These are phyloP conservation scores for Timema podura DNA, from an alignment of 2,888 invertebrate genomes.

Conservation along the genomic window DNA sequence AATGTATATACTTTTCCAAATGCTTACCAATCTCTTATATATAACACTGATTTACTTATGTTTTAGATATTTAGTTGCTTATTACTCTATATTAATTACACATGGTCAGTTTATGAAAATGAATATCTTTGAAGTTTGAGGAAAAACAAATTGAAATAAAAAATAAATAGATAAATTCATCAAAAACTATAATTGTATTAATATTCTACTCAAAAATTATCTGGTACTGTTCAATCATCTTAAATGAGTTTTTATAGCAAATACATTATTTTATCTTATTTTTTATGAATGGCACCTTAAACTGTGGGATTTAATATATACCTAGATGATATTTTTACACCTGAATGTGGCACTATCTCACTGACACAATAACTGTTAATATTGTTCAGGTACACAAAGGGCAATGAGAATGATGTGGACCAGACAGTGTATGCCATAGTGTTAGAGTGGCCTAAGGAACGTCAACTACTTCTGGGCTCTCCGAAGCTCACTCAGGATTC, in stretches of 20 bases:
- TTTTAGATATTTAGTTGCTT: neutral
- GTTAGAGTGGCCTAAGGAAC: constrained; percentile 64
- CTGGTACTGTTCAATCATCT: too few species aligned
- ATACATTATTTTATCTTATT: too few species aligned
- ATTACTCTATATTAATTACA: neutral
- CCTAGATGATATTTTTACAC: too few species aligned
- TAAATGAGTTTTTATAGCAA: too few species aligned
- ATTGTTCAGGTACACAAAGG: constrained; percentile 36
- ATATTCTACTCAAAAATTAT: too few species aligned
- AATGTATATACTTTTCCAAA: neutral
- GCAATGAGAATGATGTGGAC: constrained; percentile 34
- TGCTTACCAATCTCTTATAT: neutral
- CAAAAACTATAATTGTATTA: too few species aligned
- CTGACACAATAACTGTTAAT: neutral
- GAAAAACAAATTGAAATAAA: too few species aligned
- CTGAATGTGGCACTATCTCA: neutral
- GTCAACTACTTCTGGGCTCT: constrained; percentile 50
- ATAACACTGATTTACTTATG: neutral
- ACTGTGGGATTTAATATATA: too few species aligned
- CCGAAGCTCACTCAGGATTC: constrained; percentile 36
- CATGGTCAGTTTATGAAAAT: neutral
- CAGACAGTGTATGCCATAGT: constrained; percentile 60
- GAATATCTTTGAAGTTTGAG: neutral
- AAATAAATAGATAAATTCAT: too few species aligned
- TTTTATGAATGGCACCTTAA: too few species aligned